These are phyloP conservation scores for Tarsius wallacei DNA, from an alignment of 2,797 vertebrate species.

Conservation along the genomic window DNA sequence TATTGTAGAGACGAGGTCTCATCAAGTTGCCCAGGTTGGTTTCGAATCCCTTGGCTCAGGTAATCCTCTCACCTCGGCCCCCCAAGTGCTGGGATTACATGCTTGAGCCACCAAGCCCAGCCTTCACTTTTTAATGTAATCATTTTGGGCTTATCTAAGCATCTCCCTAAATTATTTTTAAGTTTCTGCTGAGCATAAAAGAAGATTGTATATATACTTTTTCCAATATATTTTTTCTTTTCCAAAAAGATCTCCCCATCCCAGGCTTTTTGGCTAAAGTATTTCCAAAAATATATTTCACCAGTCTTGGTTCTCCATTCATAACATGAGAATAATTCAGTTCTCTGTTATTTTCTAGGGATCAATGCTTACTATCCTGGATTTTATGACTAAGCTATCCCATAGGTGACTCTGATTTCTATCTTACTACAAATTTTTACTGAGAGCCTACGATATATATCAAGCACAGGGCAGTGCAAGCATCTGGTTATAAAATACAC, in stretches of 20 bases:
- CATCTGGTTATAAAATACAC: conserved; percentile 22
- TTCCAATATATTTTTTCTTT: conserved; percentile 22
- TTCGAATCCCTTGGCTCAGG: too few relatives aligned
- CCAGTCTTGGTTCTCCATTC: background rate
- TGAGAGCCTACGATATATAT: background rate
- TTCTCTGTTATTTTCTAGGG: conserved; percentile 31
- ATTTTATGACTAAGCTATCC: conserved; percentile 3
- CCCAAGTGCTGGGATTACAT: too few relatives aligned
- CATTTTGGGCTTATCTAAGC: conserved; percentile 19
- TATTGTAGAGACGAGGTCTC: too few relatives aligned
- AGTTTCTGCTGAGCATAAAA: conserved; percentile 33
- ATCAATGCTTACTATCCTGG: background rate
- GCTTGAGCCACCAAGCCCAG: too few relatives aligned
- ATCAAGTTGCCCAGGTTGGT: too few relatives aligned
- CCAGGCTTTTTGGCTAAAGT: background rate
- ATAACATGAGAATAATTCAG: conserved; percentile 32
- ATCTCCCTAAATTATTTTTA: conserved; percentile 52
- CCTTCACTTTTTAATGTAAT: background rate
- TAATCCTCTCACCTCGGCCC: too few relatives aligned
- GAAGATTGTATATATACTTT: conserved; percentile 21
- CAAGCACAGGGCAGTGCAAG: conserved; percentile 1
- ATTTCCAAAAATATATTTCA: conserved; percentile 54
- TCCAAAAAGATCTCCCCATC: background rate
- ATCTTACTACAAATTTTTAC: conserved; percentile 5
- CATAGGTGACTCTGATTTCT: background rate